Percentiles rank a stretch among this genome's conserved stretches.
phyloP scores from a whole-genome alignment of 2,888 invertebrate species.

The Lepidocyrtinus sp. region DNA sequence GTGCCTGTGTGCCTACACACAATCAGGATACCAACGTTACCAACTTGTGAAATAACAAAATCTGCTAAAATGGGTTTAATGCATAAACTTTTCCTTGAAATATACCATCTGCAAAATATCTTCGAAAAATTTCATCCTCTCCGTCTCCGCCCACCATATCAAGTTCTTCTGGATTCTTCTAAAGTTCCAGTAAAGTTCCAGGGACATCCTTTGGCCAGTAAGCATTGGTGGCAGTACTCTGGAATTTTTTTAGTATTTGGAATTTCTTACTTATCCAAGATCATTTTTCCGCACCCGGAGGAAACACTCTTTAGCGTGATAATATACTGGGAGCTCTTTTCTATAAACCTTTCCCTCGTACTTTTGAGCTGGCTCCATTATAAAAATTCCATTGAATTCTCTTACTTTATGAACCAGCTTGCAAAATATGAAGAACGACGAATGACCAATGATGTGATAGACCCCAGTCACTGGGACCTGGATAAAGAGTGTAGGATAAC shows the following conservation, averaged over 20 bases:
- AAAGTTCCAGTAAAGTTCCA: neutral
- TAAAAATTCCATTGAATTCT: neutral
- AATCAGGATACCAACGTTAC: too few relatives aligned
- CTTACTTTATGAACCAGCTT: neutral
- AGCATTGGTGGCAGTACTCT: neutral
- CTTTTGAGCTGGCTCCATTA: neutral
- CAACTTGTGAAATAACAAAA: too few relatives aligned
- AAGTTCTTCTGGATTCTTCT: neutral
- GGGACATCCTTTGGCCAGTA: neutral
- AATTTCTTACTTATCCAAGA: neutral
- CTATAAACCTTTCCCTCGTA: neutral
- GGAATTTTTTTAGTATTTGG: neutral
- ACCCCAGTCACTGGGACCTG: neutral
- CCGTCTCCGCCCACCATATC: neutral
- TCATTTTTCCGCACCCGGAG: neutral
- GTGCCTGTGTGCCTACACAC: too few relatives aligned
- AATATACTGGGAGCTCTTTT: neutral
- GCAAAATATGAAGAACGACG: neutral
- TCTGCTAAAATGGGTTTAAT: too few relatives aligned
- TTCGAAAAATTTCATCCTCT: neutral
- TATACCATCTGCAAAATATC: neutral
- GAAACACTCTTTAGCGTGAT: neutral
- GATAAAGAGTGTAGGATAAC: neutral
- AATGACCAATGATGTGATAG: neutral
- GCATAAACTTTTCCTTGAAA: neutral